A percentile compares a stretch with the other conserved stretches of the same genome.
Conservation (phyloP, 2,888 invertebrate species). For the Stenotaenia linearis region DNA sequence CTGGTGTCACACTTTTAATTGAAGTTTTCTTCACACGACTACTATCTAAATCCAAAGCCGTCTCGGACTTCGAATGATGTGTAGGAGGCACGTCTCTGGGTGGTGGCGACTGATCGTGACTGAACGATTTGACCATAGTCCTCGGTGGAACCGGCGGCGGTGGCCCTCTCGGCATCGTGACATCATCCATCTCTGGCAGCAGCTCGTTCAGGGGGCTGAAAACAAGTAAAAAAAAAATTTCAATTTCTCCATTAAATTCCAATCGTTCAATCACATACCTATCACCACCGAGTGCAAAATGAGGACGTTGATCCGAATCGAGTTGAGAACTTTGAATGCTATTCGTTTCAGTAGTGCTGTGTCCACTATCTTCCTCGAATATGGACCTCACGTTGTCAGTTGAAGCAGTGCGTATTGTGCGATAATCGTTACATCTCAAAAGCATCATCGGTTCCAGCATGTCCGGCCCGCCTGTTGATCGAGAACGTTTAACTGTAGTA, state of each 20-base stretch:
- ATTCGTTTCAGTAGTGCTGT: constrained; percentile 9
- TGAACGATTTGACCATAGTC: constrained; percentile 27
- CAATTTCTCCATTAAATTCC: neutral
- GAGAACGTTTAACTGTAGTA: constrained; percentile 30
- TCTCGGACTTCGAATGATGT: constrained; percentile 28
- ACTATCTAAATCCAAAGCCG: neutral
- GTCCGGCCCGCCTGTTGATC: constrained; percentile 28
- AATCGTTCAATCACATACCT: neutral
- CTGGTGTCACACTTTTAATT: neutral
- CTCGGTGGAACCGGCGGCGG: neutral
- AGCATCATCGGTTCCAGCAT: constrained; percentile 7
- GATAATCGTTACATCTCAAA: neutral
- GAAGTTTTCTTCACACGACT: neutral
- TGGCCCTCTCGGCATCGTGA: neutral
- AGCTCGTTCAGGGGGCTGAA: neutral
- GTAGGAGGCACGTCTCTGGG: constrained; percentile 27
- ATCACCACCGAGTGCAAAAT: constrained; percentile 20
- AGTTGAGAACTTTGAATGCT: neutral
- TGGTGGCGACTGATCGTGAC: constrained; percentile 28
- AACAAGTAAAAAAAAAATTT: neutral
- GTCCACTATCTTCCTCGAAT: constrained; percentile 23
- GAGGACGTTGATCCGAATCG: constrained; percentile 12
- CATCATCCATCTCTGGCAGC: neutral
- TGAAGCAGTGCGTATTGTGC: neutral
- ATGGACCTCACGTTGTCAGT: constrained; percentile 22